Base-by-base conservation (phyloP, 2,888 invertebrate genomes). In the Caenorhabditis sp. region DNA sequence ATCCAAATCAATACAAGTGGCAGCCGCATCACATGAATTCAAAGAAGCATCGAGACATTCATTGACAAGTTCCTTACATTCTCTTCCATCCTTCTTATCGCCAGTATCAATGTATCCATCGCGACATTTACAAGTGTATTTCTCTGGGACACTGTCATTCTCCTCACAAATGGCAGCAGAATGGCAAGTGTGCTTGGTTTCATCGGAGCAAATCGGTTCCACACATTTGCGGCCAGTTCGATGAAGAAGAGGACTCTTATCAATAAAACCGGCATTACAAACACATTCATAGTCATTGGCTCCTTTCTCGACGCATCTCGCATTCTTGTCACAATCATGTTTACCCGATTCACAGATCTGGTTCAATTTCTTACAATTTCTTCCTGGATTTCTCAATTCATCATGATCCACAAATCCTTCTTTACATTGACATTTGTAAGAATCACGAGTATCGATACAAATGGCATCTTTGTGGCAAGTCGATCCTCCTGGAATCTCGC, bases 71-170 rank as follows among this genome's bases (percentile, higher is more conserved):
- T 83, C 82, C 49, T 77, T 69, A 67, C 83, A 83, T 59, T 76
- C 72, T 14, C 79, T 68, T 21, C 78, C 77, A 50, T 31, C 62
- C 43, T 76, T 78, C n/a, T 27, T 62, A 5, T 76, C 74, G 49
- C 77, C 80, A 65, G 80, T 68, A 88, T 93, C 93, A 0, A 92
- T 91, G 88, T 90, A 93, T 1, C 93, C 94, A 88, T 94, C 93
- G 62, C 92, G 91, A 86, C 95, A 95, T 82, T 93, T 93, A 88
- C 95, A 95, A 1, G 82, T 81, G 76, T 82, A 84, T 43, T 81
- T 80, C 67, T 82, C 80, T 12, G 79, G 67, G 0, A 75, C 77
- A 12, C 65, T 63, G 27, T 81, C 78, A 31, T 63, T 74, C 65
- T 83, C 82, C 38, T 77, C 75, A 74, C 86, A 86, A 56, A 81